Percentiles rank a stretch among this genome's conserved stretches.
Evolutionary conservation across 2,113 vertebrate species (phyloP).

Genomic region (Engystomops pustulosus): DNA sequence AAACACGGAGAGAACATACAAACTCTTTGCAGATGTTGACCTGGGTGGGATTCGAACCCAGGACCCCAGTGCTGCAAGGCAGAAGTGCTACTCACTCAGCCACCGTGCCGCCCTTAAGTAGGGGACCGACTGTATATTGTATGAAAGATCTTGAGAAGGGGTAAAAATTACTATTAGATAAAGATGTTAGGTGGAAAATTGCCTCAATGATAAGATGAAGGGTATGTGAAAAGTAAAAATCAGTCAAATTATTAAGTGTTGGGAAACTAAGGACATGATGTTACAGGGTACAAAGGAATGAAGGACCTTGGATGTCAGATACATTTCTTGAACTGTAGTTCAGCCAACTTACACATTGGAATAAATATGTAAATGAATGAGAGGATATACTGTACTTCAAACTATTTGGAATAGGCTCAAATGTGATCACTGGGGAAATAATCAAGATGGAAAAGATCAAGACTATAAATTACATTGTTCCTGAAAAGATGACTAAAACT

Average conservation of each 20-base stretch:
- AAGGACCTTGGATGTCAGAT: not conserved
- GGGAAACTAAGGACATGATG: not conserved
- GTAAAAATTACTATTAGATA: not conserved
- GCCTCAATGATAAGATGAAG: not conserved
- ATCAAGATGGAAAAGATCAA: not conserved
- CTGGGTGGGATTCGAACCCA: no score
- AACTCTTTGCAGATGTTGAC: no score
- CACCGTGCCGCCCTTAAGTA: no score
- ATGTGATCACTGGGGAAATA: not conserved
- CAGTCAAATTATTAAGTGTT: not conserved
- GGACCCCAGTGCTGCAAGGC: no score
- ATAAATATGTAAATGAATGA: not conserved
- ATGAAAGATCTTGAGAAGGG: not conserved
- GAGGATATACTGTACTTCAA: not conserved
- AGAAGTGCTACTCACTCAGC: no score
- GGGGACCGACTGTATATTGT: no score
- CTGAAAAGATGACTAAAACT: not conserved
- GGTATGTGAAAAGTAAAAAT: not conserved
- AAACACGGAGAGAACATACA: no score
- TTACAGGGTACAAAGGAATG: not conserved
- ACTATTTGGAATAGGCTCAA: not conserved
- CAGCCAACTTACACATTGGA: not conserved
- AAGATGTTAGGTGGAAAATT: not conserved
- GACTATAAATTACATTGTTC: not conserved
- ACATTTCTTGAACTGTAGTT: not conserved